Percentiles rank a stretch among this genome's conserved stretches.
phyloP scores from a whole-genome alignment of 2,797 vertebrate species.

The Amphiprion clarkii region DNA sequence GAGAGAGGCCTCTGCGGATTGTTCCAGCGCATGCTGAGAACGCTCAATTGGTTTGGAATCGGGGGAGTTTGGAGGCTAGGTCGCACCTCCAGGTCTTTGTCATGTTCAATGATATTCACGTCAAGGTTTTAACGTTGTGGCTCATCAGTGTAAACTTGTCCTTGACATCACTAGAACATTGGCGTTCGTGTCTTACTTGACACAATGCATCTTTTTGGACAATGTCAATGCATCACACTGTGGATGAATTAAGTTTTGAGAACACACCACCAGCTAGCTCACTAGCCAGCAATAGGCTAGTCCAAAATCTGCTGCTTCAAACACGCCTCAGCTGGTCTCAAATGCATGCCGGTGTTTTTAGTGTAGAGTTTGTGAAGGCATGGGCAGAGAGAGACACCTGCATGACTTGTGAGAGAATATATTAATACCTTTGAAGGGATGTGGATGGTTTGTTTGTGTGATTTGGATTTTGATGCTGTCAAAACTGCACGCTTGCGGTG shows the following conservation, averaged over 20 bases:
- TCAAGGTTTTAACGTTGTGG: no score
- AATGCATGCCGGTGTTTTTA: conserved; percentile 38
- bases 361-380: conserved; percentile 39
- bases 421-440: conserved; percentile 42
- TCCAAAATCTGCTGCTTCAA: conserved; percentile 21
- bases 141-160: no score
- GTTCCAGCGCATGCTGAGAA: no score
- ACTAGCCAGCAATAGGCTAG: conserved; percentile 20
- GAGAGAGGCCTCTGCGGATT: no score
- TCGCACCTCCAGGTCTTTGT: no score
- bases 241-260: conserved; percentile 27
- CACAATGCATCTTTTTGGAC: conserved; percentile 5
- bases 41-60: no score
- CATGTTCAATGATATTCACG: no score
- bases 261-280: conserved; percentile 30
- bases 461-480: conserved; percentile 42
- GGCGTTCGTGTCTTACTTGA: no score
- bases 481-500: conserved; percentile 41
- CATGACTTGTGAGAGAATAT: conserved; percentile 58
- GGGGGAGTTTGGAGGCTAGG: no score
- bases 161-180: no score
- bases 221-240: conserved; percentile 26
- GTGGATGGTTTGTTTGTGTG: conserved; percentile 47
- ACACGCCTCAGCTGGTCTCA: conserved; percentile 37
- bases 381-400: conserved; percentile 27